Conservation (phyloP, 1,140 invertebrate species). For the Ostrea edulis region DNA sequence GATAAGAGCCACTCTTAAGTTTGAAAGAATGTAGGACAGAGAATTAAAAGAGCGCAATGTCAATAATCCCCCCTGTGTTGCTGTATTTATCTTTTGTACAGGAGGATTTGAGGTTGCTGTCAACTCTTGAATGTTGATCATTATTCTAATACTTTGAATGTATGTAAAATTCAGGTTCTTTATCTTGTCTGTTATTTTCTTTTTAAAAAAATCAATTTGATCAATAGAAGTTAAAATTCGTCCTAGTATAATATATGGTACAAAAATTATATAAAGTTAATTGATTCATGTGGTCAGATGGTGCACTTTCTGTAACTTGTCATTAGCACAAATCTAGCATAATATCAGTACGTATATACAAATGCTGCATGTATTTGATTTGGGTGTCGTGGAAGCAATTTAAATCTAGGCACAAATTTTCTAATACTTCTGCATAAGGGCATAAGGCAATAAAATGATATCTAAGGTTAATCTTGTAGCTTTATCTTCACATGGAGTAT, state of each 20-base stretch:
- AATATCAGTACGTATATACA: too few species aligned
- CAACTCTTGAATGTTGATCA: background rate
- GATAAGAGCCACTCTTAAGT: background rate
- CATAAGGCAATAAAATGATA: background rate
- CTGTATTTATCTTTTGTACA: background rate
- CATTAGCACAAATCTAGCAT: too few species aligned
- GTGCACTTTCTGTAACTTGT: too few species aligned
- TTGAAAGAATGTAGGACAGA: slow-evolving; percentile 6
- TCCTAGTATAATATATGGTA: too few species aligned
- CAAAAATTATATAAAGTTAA: too few species aligned
- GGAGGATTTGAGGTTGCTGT: background rate
- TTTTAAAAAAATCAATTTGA: too few species aligned
- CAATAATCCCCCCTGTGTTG: background rate
- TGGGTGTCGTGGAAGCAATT: background rate
- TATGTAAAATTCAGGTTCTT: background rate
- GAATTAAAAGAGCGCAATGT: background rate
- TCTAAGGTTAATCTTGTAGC: background rate
- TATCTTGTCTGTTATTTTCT: too few species aligned
- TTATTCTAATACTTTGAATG: background rate
- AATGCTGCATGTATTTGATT: background rate
- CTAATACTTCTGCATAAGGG: background rate
- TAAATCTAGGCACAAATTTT: background rate
- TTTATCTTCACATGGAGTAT: slow-evolving; percentile 13
- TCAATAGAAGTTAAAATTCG: too few species aligned
- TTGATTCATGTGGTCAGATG: too few species aligned